Percentiles rank a stretch among this genome's conserved stretches.
Conservation (phyloP, 2,888 invertebrate species). For the Drosophila anomalata region DNA sequence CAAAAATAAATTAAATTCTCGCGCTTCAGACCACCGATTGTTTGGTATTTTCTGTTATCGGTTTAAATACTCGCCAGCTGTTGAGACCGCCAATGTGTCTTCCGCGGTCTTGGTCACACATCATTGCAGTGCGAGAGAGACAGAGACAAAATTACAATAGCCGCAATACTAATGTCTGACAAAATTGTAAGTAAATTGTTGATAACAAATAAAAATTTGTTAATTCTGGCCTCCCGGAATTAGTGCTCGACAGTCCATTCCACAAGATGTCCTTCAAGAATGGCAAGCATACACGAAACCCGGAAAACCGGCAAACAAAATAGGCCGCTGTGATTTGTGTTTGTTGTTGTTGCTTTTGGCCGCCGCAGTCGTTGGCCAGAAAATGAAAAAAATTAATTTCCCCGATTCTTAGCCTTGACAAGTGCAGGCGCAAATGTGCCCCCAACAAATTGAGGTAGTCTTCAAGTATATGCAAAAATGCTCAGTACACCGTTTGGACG, state of each 20-base stretch:
- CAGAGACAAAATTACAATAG: conserved; percentile 40
- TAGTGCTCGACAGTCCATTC: neutral
- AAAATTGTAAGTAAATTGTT: conserved; percentile 71
- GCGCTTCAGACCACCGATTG: neutral
- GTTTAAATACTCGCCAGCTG: neutral
- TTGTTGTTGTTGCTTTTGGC: conserved; percentile 55
- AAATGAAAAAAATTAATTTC: conserved; percentile 16
- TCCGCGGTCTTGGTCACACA: conserved; percentile 40
- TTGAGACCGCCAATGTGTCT: neutral
- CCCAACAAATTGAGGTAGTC: neutral
- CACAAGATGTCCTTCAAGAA: neutral
- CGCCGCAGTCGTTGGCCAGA: conserved; percentile 4
- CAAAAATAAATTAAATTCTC: neutral
- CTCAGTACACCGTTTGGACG: neutral
- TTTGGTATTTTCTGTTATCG: conserved; percentile 3
- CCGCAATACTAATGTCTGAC: conserved; percentile 61
- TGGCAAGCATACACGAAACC: neutral
- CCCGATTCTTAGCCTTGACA: neutral
- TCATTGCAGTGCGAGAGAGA: conserved; percentile 34
- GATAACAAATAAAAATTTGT: conserved; percentile 18
- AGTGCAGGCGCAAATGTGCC: neutral
- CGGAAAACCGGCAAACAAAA: conserved; percentile 59
- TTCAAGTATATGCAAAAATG: neutral
- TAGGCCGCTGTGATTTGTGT: conserved; percentile 14
- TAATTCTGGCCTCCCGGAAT: neutral